Evolutionary conservation across 2,797 vertebrate genomes (phyloP).

Genomic region (Onychomys torridus): DNA sequence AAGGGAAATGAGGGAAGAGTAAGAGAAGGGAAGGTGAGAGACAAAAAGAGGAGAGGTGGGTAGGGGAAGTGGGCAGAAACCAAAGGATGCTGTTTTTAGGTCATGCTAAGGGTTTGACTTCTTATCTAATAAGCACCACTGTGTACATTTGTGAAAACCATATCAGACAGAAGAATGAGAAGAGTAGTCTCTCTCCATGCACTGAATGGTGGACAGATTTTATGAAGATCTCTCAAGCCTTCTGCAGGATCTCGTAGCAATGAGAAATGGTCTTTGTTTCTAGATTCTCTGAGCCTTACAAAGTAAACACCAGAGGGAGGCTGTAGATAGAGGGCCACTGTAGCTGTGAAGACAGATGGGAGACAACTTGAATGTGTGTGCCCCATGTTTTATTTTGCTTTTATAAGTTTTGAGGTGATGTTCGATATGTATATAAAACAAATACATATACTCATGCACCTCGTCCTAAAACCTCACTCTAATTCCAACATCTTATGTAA

Average conservation of each 20-base stretch:
- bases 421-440: not conserved
- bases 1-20: no score
- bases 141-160: not conserved
- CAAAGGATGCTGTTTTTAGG: not conserved
- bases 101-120: not conserved
- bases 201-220: not conserved
- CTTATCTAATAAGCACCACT: not conserved
- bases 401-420: not conserved
- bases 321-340: not conserved
- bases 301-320: not conserved
- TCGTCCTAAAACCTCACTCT: no score
- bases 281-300: not conserved
- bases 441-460: not conserved
- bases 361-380: not conserved
- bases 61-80: not conserved
- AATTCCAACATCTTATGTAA: not conserved
- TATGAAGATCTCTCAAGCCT: not conserved
- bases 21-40: not conserved
- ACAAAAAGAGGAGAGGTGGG: fast-evolving
- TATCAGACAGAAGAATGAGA: not conserved
- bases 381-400: not conserved
- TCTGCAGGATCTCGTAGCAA: not conserved
- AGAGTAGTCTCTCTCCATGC: not conserved
- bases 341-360: not conserved
- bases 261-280: not conserved